These are phyloP conservation scores for Parapsyche elsis DNA, from an alignment of 1,140 invertebrate species.

Conservation along the genomic window DNA sequence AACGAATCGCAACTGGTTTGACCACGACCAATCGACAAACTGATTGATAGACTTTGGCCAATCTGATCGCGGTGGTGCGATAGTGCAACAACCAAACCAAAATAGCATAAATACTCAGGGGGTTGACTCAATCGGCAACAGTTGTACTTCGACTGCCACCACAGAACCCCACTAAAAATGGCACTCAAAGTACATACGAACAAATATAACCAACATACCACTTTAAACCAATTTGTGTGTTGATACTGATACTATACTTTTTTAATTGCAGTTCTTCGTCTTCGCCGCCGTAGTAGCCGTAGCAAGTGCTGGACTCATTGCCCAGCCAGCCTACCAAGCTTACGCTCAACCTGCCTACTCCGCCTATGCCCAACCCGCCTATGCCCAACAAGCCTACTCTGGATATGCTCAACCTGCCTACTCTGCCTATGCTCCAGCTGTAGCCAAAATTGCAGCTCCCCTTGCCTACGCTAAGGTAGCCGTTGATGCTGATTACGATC, in stretches of 20 bases:
- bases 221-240: no score
- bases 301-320: slow-evolving; percentile 62
- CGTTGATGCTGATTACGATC: slow-evolving; percentile 64
- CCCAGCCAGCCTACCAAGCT: slow-evolving; percentile 51
- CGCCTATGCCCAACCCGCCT: no score
- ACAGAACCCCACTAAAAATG: neutral
- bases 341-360: slow-evolving; percentile 48
- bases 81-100: neutral
- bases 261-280: slow-evolving; percentile 61
- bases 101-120: neutral
- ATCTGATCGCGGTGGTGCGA: neutral
- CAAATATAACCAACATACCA: neutral
- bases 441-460: slow-evolving; percentile 51
- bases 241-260: neutral
- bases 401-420: slow-evolving; percentile 14
- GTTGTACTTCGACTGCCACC: neutral
- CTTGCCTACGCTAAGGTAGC: slow-evolving; percentile 6
- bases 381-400: slow-evolving; percentile 49
- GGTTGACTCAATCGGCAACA: neutral
- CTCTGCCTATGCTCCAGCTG: slow-evolving; percentile 11
- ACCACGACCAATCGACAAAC: neutral
- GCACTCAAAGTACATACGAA: neutral
- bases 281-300: slow-evolving; percentile 63
- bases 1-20: neutral
- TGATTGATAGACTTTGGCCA: neutral